Conservation (phyloP, 2,888 invertebrate species). For the Sicus ferrugineus region DNA sequence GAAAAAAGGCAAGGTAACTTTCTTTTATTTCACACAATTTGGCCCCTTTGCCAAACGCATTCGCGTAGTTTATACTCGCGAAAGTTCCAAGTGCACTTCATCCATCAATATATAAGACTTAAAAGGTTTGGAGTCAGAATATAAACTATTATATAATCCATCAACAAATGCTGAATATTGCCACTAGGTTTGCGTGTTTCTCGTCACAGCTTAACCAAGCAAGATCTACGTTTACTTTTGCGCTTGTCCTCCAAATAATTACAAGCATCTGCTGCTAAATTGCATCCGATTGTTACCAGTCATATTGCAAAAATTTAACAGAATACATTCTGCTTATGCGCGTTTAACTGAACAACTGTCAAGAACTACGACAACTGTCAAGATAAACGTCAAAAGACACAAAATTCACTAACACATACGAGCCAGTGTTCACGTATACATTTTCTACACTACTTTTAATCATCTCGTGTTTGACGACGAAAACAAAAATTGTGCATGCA, state of each 20-base stretch:
- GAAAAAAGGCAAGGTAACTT: no score
- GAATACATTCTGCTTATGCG: neutral
- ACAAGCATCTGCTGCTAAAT: neutral
- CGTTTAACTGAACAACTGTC: neutral
- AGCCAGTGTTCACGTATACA: slow-evolving; percentile 3
- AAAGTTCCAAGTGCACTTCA: no score
- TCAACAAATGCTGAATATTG: neutral
- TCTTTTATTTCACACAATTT: no score
- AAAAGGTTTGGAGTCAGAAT: neutral
- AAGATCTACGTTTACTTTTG: neutral
- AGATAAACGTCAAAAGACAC: neutral
- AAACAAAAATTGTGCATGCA: neutral
- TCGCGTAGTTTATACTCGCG: no score
- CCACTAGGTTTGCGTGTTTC: neutral
- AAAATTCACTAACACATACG: neutral
- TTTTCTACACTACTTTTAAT: neutral
- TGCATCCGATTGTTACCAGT: neutral
- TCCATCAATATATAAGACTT: neutral
- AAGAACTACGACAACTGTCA: neutral
- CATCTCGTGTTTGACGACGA: neutral
- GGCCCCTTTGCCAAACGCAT: no score
- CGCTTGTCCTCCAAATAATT: neutral
- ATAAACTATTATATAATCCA: neutral
- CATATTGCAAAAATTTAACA: neutral
- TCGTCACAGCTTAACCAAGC: neutral